Evolutionary conservation across 2,888 invertebrate species (phyloP), one percentile per base, ranked within the genome.

Genomic region (Lottia scabra): DNA sequence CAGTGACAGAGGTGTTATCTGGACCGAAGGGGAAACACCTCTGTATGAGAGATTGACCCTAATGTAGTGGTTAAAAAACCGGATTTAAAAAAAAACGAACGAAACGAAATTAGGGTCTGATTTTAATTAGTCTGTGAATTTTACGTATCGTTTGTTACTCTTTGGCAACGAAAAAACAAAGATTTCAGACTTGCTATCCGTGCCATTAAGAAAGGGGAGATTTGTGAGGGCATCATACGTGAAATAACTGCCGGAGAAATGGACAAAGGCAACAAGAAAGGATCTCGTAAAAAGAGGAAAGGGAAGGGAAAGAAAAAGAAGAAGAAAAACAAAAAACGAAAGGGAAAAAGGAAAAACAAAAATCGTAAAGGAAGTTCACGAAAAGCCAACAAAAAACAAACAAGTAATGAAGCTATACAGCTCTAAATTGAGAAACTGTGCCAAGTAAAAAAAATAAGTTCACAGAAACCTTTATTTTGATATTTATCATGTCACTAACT

Each of bases 201-300:
- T 44, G 80, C 78, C 30, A 77, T 80, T 63, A 73, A 73, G 63
- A 82, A 81, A 72, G 73, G 70, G n/a, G 72, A 78, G 67, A 71
- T 77, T 13, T 83, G 83, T 68, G 70, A 78, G 62, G 74, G 72
- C 15, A 72, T 77, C 16, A 63, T 75, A 43, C 62, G 62, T 15
- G 67, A 71, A 27, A 38, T 71, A 8, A 56, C 56, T 23, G 56
- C 56, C 23, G 56, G 56, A 23, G 56, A 56, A 56, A 13, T 56
- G 13, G 56, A 56, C 23, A 56, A 56, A 23, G 23, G 23, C 23
- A 56, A 56, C 19, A 56, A 10, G 8, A 56, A 56, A 19, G 56
- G 56, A 56, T 23, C 19, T 23, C 19, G 23, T 23, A 62, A 68
- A 48, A 63, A 44, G n/a, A 62, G 63, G 8, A 63, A 63, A 4